Conservation (phyloP, 1,140 invertebrate species). For the Megalopta genalis region DNA sequence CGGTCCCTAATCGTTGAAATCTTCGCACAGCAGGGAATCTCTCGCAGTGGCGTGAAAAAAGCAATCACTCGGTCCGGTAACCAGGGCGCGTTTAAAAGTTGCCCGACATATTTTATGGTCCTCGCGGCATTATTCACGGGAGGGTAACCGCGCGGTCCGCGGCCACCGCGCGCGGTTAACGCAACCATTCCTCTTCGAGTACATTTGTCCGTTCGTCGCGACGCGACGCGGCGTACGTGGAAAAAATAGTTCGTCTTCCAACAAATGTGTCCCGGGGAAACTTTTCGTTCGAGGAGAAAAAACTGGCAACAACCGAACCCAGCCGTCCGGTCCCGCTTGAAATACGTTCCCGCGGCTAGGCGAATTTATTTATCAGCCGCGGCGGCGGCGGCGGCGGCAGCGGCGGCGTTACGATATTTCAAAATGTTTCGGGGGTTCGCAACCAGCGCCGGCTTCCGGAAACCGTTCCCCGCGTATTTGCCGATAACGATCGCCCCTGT, state of each 20-base stretch:
- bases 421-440: slow-evolving; percentile 34
- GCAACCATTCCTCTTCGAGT: slow-evolving; percentile 3
- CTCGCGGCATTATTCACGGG: slow-evolving; percentile 8
- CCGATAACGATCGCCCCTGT: slow-evolving; percentile 51
- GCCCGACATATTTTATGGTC: slow-evolving; percentile 2
- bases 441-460: slow-evolving; percentile 10
- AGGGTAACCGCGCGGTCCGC: neutral
- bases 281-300: neutral
- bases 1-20: too few relatives aligned
- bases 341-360: neutral
- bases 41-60: neutral
- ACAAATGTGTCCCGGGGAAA: neutral
- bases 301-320: slow-evolving; percentile 3
- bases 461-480: slow-evolving; percentile 36
- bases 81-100: neutral
- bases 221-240: neutral
- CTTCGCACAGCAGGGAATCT: too few relatives aligned
- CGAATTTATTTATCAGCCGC: slow-evolving; percentile 40
- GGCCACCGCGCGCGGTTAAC: neutral
- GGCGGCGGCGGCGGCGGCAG: too few relatives aligned
- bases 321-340: neutral
- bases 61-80: neutral
- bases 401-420: slow-evolving; percentile 48
- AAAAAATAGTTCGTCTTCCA: neutral
- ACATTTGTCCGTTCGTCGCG: neutral